Conservation (phyloP, 2,797 vertebrate species). For the Alcedo quadribrachys region DNA sequence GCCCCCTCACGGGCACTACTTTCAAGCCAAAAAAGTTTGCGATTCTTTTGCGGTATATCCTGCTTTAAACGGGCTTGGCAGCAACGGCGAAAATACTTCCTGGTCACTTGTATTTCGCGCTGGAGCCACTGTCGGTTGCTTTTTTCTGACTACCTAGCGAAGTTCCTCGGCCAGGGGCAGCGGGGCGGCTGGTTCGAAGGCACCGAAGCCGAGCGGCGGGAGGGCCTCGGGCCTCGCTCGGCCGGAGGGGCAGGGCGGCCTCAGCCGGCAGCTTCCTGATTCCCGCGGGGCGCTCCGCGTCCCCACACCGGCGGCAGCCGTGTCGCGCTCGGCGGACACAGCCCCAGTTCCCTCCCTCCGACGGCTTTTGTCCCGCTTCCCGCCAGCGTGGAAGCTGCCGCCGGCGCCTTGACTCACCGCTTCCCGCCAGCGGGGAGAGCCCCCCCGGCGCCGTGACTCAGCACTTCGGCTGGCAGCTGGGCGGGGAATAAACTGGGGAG, state of each 20-base stretch:
- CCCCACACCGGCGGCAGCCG: too few relatives aligned
- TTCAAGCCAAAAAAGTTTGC: neutral
- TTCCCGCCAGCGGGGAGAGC: too few relatives aligned
- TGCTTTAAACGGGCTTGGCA: neutral
- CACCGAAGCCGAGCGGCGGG: neutral
- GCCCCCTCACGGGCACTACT: neutral
- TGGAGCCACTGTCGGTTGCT: too few relatives aligned
- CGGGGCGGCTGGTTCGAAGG: too few relatives aligned
- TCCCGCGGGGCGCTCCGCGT: neutral
- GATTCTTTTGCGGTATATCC: neutral
- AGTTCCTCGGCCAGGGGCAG: neutral
- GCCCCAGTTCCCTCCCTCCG: rapidly evolving
- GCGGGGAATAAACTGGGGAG: rapidly evolving
- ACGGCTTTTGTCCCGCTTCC: rapidly evolving
- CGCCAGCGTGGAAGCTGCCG: rapidly evolving
- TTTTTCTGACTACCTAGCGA: neutral
- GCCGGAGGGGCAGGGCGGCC: neutral
- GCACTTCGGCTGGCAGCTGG: neutral
- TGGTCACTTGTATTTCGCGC: too few relatives aligned
- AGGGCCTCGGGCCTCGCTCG: too few relatives aligned
- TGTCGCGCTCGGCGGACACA: rapidly evolving
- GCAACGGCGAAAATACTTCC: neutral
- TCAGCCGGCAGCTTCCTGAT: neutral
- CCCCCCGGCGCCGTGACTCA: neutral
- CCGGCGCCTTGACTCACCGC: neutral